Evolutionary conservation across 2,113 vertebrate species (phyloP).

Genomic region (Cyphomyrus discorhynchus): DNA sequence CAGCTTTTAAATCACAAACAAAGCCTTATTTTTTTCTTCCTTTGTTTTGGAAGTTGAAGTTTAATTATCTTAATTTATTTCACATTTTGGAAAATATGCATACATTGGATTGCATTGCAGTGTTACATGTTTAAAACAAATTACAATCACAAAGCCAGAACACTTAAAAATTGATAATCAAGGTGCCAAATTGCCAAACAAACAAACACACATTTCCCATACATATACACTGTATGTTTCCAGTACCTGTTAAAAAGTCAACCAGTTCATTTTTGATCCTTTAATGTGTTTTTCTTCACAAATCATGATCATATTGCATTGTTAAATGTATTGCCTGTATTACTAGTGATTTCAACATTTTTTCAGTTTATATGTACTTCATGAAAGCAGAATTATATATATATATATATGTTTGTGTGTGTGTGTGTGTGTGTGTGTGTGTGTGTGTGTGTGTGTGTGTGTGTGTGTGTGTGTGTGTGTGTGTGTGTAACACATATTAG

Average conservation of each 20-base stretch:
- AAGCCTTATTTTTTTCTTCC: neutral
- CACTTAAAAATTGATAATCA: neutral
- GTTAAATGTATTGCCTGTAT: slow-evolving; percentile 15
- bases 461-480: neutral
- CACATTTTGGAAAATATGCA: neutral
- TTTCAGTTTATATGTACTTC: slow-evolving; percentile 18
- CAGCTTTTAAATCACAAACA: neutral
- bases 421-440: neutral
- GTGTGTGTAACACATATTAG: slow-evolving; percentile 38
- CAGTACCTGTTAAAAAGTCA: neutral
- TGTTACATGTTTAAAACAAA: neutral
- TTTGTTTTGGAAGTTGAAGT: neutral
- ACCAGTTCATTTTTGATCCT: neutral
- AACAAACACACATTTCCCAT: neutral
- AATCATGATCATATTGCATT: neutral
- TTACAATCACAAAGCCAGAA: neutral
- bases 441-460: neutral
- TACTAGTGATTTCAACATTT: slow-evolving; percentile 28
- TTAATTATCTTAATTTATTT: neutral
- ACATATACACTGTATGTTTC: neutral
- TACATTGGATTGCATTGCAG: neutral
- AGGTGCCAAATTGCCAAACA: neutral
- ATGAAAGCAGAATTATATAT: slow-evolving; percentile 25
- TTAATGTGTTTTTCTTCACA: neutral
- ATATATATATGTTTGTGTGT: slow-evolving; percentile 24